Conservation (phyloP, 2,888 invertebrate genomes). For the Zygothrica quintamaculata region DNA sequence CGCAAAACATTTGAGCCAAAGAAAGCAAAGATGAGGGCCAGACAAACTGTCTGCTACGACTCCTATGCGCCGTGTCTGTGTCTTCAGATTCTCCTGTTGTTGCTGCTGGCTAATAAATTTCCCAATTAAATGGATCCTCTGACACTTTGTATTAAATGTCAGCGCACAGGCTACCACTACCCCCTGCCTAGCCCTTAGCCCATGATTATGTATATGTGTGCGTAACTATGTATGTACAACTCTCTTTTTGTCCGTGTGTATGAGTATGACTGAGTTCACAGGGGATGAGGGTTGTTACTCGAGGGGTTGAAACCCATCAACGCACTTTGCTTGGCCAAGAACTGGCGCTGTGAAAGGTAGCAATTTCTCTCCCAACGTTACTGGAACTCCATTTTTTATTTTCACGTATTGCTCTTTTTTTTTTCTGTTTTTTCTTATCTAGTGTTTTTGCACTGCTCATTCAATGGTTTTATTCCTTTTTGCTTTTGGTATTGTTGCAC, state of each 20-base stretch:
- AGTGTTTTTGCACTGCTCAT: slow-evolving; percentile 63
- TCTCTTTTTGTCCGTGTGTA: slow-evolving; percentile 13
- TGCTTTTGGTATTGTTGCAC: slow-evolving; percentile 56
- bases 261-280: slow-evolving; percentile 35
- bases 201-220: slow-evolving; percentile 35
- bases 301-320: slow-evolving; percentile 70
- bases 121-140: slow-evolving; percentile 81
- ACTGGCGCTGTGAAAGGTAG: slow-evolving; percentile 81
- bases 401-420: slow-evolving; percentile 44
- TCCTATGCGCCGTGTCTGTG: not conserved
- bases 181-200: slow-evolving; percentile 65
- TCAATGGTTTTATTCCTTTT: too few species aligned
- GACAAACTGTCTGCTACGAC: slow-evolving; percentile 69
- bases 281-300: slow-evolving; percentile 75
- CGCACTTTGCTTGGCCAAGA: slow-evolving; percentile 64
- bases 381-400: slow-evolving; percentile 71
- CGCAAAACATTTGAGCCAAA: slow-evolving; percentile 68
- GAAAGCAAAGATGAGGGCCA: slow-evolving; percentile 73
- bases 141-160: slow-evolving; percentile 76
- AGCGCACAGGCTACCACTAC: slow-evolving; percentile 59
- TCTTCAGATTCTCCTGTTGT: slow-evolving; percentile 10
- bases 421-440: slow-evolving; percentile 25
- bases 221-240: slow-evolving; percentile 2
- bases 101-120: slow-evolving; percentile 79
- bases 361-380: slow-evolving; percentile 34